Conservation (phyloP, 2,888 invertebrate genomes). For the Chymomyza caudatula region DNA sequence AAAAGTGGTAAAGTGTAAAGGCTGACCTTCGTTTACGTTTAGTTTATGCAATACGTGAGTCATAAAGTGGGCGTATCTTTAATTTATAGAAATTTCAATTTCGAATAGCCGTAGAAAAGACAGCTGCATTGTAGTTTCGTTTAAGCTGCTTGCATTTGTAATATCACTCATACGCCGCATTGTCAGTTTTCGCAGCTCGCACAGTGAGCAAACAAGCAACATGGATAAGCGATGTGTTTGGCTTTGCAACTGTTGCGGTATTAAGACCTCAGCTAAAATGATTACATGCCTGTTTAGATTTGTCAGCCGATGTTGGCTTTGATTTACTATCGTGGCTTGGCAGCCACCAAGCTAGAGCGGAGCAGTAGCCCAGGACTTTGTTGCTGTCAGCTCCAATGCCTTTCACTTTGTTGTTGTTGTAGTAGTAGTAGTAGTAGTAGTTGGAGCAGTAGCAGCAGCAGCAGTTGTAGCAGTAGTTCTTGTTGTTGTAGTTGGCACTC, state of each 20-base stretch:
- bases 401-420: background rate
- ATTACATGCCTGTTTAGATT: constrained; percentile 69
- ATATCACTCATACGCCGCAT: constrained; percentile 43
- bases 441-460: background rate
- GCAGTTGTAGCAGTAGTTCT: background rate
- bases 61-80: background rate
- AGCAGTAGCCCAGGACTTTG: background rate
- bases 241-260: constrained; percentile 41
- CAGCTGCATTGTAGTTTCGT: background rate
- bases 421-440: background rate
- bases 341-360: background rate
- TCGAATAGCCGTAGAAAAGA: background rate
- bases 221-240: constrained; percentile 9
- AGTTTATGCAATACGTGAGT: background rate
- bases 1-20: constrained; percentile 20
- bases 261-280: constrained; percentile 64
- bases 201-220: background rate
- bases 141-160: constrained; percentile 24
- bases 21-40: background rate
- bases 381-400: background rate
- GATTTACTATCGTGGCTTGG: constrained; percentile 39
- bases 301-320: constrained; percentile 49
- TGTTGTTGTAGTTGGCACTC: background rate
- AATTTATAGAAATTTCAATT: background rate
- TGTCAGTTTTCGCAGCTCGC: constrained; percentile 18